phyloP scores from a whole-genome alignment of 2,113 vertebrate species.

The Felis chaus region DNA sequence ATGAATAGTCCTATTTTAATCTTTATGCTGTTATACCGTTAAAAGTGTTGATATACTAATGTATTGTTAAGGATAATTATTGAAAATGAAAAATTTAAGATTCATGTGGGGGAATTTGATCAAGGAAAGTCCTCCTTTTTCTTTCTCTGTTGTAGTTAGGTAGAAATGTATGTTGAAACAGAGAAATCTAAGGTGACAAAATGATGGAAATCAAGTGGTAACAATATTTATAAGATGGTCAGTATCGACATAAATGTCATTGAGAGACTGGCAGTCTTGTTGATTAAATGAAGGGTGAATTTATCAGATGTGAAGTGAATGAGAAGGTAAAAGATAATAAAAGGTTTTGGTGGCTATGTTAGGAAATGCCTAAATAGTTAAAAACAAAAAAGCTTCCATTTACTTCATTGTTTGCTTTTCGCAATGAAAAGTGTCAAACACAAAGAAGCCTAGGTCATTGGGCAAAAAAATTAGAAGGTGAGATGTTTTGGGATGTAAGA shows the following conservation, averaged over 20 bases:
- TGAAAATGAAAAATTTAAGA: not conserved
- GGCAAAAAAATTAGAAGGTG: not conserved
- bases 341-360: not conserved
- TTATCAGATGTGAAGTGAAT: not conserved
- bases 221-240: not conserved
- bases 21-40: not conserved
- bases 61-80: not conserved
- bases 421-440: not conserved
- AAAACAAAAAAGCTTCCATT: not conserved
- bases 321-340: not conserved
- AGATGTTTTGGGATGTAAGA: not conserved
- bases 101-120: not conserved
- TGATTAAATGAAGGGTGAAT: not conserved
- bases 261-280: not conserved
- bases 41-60: not conserved
- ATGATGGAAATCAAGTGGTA: not conserved
- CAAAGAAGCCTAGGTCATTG: not conserved
- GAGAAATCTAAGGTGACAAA: not conserved
- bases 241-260: not conserved
- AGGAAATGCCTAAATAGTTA: not conserved
- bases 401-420: not conserved
- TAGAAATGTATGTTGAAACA: not conserved
- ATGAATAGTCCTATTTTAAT: conserved; percentile 12
- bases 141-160: not conserved
- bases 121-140: not conserved